Conservation (phyloP, 2,888 invertebrate species). For the Philereme vetulata region DNA sequence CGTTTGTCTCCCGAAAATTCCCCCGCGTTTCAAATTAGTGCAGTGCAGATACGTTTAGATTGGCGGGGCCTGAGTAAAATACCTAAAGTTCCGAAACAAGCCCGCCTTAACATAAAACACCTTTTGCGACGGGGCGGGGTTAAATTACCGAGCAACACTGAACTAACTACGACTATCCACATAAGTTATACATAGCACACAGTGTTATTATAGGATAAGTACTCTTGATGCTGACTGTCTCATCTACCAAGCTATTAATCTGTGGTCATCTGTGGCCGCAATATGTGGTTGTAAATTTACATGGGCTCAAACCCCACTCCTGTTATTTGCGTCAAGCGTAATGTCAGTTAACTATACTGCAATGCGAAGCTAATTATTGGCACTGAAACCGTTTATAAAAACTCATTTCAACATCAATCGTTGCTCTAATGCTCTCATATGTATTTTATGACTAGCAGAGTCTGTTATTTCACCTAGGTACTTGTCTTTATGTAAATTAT, state of each 20-base stretch:
- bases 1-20: no score
- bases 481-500: no score
- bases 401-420: conserved; percentile 42
- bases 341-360: conserved; percentile 75
- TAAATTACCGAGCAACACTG: neutral
- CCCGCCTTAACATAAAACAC: no score
- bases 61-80: no score
- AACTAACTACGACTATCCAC: no score
- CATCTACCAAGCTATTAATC: conserved; percentile 31
- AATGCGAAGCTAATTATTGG: conserved; percentile 57
- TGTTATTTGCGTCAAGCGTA: conserved; percentile 72
- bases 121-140: no score
- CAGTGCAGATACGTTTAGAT: no score
- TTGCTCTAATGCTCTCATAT: neutral
- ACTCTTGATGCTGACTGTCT: conserved; percentile 7
- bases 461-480: no score
- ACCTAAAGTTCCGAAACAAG: no score
- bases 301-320: conserved; percentile 60
- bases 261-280: conserved; percentile 35
- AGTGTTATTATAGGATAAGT: neutral
- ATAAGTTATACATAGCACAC: no score
- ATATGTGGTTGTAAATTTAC: conserved; percentile 56
- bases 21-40: no score
- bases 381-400: conserved; percentile 49
- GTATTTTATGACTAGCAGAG: no score